Percentiles rank a stretch among this genome's conserved stretches.
Evolutionary conservation across 2,888 invertebrate species (phyloP).

Genomic region (Caenorhabditis sinica): DNA sequence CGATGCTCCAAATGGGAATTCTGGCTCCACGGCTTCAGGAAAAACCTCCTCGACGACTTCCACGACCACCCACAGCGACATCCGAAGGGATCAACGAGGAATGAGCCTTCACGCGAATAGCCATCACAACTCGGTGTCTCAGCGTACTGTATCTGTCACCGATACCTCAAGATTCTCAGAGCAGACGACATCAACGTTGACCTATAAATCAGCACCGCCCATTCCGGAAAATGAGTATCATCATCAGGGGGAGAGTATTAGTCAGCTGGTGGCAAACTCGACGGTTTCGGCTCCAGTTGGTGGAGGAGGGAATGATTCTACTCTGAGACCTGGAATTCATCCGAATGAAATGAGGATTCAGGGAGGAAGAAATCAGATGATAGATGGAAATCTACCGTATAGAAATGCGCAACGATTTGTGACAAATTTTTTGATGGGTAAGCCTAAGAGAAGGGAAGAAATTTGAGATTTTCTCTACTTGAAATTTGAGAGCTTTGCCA

Average conservation of each 20-base stretch:
- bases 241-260: slow-evolving; percentile 58
- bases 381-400: slow-evolving; percentile 30
- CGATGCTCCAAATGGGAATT: slow-evolving; percentile 33
- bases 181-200: slow-evolving; percentile 59
- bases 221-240: slow-evolving; percentile 36
- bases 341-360: slow-evolving; percentile 27
- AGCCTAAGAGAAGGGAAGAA: not conserved
- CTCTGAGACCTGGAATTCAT: slow-evolving; percentile 37
- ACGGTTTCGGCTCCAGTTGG: slow-evolving; percentile 61
- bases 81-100: slow-evolving; percentile 30
- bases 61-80: slow-evolving; percentile 27
- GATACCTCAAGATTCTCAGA: slow-evolving; percentile 46
- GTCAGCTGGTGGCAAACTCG: slow-evolving; percentile 62
- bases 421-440: slow-evolving; percentile 58
- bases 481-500: slow-evolving; percentile 6
- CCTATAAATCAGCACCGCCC: slow-evolving; percentile 63
- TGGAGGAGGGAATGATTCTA: slow-evolving; percentile 21
- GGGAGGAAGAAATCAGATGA: not conserved
- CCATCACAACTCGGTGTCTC: slow-evolving; percentile 9
- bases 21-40: slow-evolving; percentile 46
- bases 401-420: slow-evolving; percentile 56
- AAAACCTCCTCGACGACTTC: slow-evolving; percentile 38
- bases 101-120: slow-evolving; percentile 5
- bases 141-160: slow-evolving; percentile 36
- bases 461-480: slow-evolving; percentile 4